Percentiles rank a stretch among this genome's conserved stretches.
Conservation (phyloP, 2,113 vertebrate species). For the Motacilla alba region DNA sequence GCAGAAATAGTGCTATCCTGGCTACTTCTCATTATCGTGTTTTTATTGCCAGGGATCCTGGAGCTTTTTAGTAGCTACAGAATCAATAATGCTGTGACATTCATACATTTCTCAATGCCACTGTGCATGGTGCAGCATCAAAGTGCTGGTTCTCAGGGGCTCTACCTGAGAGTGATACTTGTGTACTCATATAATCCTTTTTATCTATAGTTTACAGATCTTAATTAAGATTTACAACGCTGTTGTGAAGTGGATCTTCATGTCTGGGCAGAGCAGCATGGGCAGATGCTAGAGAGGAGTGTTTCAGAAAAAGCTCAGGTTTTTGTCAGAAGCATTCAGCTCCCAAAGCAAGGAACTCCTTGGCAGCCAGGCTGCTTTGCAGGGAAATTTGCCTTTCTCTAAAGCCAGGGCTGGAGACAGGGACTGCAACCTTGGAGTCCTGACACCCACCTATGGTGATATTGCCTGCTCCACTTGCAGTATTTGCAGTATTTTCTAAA, state of each 20-base stretch:
- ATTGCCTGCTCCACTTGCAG: not conserved
- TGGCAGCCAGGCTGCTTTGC: not conserved
- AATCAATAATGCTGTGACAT: slow-evolving; percentile 50
- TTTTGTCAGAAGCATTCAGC: not conserved
- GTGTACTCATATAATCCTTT: slow-evolving; percentile 1
- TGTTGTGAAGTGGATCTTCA: not conserved
- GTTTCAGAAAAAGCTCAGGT: slow-evolving; percentile 8
- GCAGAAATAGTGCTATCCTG: slow-evolving; percentile 26
- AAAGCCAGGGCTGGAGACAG: not conserved
- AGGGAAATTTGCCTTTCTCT: not conserved
- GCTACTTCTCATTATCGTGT: slow-evolving; percentile 32
- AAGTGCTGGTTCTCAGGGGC: not conserved
- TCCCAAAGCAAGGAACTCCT: not conserved
- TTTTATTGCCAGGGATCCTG: slow-evolving; percentile 41
- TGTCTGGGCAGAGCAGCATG: not conserved
- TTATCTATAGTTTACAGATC: slow-evolving; percentile 15
- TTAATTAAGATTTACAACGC: slow-evolving; percentile 35
- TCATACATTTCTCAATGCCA: not conserved
- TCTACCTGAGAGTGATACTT: not conserved
- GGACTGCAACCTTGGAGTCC: not conserved
- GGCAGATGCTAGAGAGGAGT: not conserved
- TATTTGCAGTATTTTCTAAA: not conserved
- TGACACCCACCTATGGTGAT: not conserved
- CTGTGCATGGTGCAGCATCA: not conserved
- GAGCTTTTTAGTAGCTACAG: slow-evolving; percentile 23